Percentiles rank a stretch among this genome's conserved stretches.
phyloP scores from a whole-genome alignment of 2,888 invertebrate species.

The Dichetophora obliterata region DNA sequence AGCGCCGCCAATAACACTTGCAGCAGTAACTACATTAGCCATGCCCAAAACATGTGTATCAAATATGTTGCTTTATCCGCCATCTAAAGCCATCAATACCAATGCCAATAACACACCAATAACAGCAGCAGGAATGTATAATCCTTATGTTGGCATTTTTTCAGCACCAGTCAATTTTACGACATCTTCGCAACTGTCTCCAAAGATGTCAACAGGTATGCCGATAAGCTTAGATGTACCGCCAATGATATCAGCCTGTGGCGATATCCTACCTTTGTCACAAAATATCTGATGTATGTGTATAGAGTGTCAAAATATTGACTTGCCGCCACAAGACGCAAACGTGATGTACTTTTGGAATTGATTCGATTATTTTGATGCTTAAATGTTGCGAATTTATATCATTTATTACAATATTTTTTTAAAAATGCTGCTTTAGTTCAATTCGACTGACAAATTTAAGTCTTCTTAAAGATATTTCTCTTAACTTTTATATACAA shows the following conservation, averaged over 20 bases:
- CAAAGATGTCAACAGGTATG: background rate
- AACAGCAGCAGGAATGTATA: background rate
- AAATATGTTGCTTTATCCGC: background rate
- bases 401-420: too few relatives aligned
- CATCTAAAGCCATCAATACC: background rate
- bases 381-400: too few relatives aligned
- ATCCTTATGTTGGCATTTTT: constrained; percentile 4
- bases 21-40: background rate
- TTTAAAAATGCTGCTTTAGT: too few relatives aligned
- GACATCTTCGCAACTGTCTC: background rate
- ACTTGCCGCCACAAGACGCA: too few relatives aligned
- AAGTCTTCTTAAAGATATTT: too few relatives aligned
- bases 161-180: background rate
- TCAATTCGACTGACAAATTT: too few relatives aligned
- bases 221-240: too few relatives aligned
- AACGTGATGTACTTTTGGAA: too few relatives aligned
- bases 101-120: background rate
- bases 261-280: background rate
- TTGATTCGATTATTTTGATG: too few relatives aligned
- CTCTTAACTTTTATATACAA: too few relatives aligned
- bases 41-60: background rate
- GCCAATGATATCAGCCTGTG: too few relatives aligned
- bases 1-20: background rate
- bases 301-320: background rate
- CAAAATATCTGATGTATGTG: constrained; percentile 24